Conservation (phyloP, 2,113 vertebrate species). For the Epinephelus fuscoguttatus region DNA sequence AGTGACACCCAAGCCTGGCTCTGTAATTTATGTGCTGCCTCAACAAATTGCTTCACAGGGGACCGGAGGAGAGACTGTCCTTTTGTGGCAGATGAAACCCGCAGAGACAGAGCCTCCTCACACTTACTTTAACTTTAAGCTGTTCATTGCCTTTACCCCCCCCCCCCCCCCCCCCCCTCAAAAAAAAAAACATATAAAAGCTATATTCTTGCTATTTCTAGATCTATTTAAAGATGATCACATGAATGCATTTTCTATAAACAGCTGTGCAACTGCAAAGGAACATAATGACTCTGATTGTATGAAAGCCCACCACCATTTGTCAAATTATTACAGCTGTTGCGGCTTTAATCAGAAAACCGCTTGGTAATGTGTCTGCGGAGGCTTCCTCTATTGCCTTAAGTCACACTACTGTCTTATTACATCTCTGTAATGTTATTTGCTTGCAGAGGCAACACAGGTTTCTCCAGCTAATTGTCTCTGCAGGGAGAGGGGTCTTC, state of each 20-base stretch:
- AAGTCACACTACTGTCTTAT: constrained; percentile 70
- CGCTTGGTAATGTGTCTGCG: constrained; percentile 44
- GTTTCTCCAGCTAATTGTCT: constrained; percentile 78
- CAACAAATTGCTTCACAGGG: constrained; percentile 82
- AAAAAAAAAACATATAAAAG: neutral
- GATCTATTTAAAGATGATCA: constrained; percentile 25
- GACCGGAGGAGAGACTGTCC: constrained; percentile 55
- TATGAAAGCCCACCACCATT: constrained; percentile 43
- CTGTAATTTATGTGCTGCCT: constrained; percentile 80
- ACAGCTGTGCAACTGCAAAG: constrained; percentile 29
- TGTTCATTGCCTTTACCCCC: constrained; percentile 4
- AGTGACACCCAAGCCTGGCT: constrained; percentile 66
- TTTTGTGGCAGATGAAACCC: constrained; percentile 56
- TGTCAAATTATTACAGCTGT: constrained; percentile 51
- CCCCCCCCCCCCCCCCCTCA: neutral
- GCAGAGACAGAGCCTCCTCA: constrained; percentile 22
- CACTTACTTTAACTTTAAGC: constrained; percentile 23
- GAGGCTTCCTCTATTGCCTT: constrained; percentile 52
- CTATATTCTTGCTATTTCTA: neutral
- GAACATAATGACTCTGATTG: constrained; percentile 41
- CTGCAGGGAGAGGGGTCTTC: constrained; percentile 66
- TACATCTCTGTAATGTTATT: constrained; percentile 57
- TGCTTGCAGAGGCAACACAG: constrained; percentile 60
- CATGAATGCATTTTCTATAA: constrained; percentile 29
- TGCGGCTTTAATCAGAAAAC: constrained; percentile 59